Conservation (phyloP, 2,113 vertebrate genomes). For the western clawed frog (Xenopus tropicalis) region DNA sequence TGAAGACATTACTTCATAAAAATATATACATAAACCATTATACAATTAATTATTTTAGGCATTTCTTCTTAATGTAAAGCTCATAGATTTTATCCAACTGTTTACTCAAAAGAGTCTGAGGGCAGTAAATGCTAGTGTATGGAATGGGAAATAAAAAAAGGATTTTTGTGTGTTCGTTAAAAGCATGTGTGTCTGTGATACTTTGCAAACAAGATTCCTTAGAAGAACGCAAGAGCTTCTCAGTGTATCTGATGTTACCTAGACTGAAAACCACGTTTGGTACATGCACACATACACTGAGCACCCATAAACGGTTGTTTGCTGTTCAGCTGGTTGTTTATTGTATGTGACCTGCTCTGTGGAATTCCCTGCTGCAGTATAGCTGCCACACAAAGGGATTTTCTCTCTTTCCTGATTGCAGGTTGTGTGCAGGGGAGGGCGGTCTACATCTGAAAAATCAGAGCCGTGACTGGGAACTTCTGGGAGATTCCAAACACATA, state of each 20-base stretch:
- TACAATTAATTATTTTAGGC: too few relatives aligned
- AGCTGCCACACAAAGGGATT: neutral
- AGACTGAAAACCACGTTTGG: neutral
- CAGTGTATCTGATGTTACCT: neutral
- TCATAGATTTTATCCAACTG: too few relatives aligned
- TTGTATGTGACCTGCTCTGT: neutral
- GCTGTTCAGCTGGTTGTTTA: neutral
- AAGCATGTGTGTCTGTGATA: too few relatives aligned
- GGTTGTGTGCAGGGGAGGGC: neutral
- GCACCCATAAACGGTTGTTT: neutral
- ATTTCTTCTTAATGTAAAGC: too few relatives aligned
- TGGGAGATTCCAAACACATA: neutral
- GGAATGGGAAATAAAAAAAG: too few relatives aligned
- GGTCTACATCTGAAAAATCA: neutral
- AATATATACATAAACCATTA: too few relatives aligned
- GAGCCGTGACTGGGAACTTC: neutral
- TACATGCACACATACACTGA: neutral
- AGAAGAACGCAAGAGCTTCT: too few relatives aligned
- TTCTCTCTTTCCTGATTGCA: neutral
- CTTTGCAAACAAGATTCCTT: too few relatives aligned
- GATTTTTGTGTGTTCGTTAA: too few relatives aligned
- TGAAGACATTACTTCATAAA: too few relatives aligned
- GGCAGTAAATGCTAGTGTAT: too few relatives aligned
- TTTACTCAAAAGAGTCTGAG: too few relatives aligned
- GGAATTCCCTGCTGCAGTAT: neutral